phyloP scores from a whole-genome alignment of 2,797 vertebrate genomes.

The Acridotheres tristis region DNA sequence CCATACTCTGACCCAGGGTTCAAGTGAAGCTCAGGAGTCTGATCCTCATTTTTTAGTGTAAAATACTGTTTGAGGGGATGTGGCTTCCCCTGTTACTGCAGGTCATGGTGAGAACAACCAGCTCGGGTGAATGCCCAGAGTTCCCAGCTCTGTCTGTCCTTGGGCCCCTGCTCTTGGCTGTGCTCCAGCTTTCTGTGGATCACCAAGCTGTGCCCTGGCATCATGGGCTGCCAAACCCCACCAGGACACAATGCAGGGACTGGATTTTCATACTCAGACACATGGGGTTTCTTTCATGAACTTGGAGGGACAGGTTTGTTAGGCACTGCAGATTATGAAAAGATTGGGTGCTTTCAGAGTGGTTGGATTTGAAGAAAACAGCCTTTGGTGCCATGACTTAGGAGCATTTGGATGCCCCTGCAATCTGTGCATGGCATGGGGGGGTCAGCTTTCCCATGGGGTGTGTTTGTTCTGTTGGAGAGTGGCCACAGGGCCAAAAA shows the following conservation, averaged over 20 bases:
- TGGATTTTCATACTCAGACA: background rate
- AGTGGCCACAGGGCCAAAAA: background rate
- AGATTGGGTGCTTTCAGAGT: background rate
- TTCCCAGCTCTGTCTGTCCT: background rate
- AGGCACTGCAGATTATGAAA: background rate
- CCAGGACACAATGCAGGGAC: background rate
- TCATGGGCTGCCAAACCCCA: background rate
- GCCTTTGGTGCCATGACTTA: background rate
- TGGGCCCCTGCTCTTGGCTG: background rate
- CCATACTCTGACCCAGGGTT: background rate
- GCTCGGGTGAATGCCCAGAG: background rate
- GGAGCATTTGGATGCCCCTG: background rate
- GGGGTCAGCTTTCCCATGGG: background rate
- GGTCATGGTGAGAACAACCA: background rate
- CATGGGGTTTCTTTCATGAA: rapidly evolving
- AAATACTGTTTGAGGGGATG: background rate
- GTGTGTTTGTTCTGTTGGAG: background rate
- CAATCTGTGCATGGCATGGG: background rate
- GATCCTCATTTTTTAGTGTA: background rate
- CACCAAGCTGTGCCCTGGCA: background rate
- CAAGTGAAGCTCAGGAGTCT: background rate
- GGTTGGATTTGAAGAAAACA: background rate
- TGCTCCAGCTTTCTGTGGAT: background rate
- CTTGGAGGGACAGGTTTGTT: background rate
- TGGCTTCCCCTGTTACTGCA: background rate